Percentiles rank a stretch among this genome's conserved stretches.
phyloP scores from a whole-genome alignment of 2,113 vertebrate species.

The Numida meleagris region DNA sequence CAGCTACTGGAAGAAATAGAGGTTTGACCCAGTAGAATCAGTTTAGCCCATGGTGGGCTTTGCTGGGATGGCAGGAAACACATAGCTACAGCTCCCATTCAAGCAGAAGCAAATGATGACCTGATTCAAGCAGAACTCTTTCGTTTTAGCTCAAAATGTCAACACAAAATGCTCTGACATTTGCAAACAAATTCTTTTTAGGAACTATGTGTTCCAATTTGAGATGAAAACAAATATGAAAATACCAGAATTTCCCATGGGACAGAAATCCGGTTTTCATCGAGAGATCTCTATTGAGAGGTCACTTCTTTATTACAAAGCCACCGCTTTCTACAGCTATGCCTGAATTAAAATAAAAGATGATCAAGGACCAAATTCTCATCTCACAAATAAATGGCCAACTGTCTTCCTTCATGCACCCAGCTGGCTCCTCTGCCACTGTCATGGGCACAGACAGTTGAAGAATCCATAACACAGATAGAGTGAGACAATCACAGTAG shows the following conservation, averaged over 20 bases:
- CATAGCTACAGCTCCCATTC: background rate
- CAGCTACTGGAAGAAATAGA: background rate
- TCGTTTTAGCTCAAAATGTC: constrained; percentile 56
- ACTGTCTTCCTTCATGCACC: background rate
- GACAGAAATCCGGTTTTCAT: constrained; percentile 11
- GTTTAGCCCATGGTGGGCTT: background rate
- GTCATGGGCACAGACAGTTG: background rate
- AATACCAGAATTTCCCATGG: constrained; percentile 58
- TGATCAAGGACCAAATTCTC: background rate
- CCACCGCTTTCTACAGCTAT: background rate
- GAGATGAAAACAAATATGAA: constrained; percentile 59
- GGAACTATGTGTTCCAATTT: constrained; percentile 37
- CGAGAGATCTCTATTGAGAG: background rate
- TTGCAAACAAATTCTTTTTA: constrained; percentile 54
- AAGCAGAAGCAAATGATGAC: constrained; percentile 22
- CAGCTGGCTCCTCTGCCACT: background rate
- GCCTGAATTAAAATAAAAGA: background rate
- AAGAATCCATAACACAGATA: background rate
- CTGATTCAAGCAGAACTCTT: constrained; percentile 34
- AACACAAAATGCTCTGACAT: constrained; percentile 50
- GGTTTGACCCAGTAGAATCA: background rate
- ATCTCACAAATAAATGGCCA: background rate
- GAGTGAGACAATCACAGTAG: background rate
- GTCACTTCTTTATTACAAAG: background rate
- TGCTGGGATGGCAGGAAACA: background rate